A percentile compares a stretch with the other conserved stretches of the same genome.
Evolutionary conservation across 2,797 vertebrate genomes (phyloP).

Genomic region (Acanthurus lineatus): DNA sequence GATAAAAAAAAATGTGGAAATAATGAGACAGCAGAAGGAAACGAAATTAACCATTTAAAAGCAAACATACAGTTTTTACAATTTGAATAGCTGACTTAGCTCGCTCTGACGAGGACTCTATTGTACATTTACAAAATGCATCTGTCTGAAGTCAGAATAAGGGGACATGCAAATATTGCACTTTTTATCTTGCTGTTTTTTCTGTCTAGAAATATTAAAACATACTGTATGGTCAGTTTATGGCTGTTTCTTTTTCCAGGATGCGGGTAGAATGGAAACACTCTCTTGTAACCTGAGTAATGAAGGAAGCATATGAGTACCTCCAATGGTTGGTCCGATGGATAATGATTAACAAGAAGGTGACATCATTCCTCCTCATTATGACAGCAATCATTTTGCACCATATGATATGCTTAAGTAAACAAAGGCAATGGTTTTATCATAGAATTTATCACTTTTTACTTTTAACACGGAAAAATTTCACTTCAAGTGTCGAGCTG

Average conservation of each 20-base stretch:
- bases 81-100: slow-evolving; percentile 10
- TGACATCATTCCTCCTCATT: slow-evolving; percentile 63
- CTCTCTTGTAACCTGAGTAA: slow-evolving; percentile 9
- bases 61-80: neutral
- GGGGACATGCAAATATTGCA: slow-evolving; percentile 2
- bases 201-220: slow-evolving; percentile 32
- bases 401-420: slow-evolving; percentile 33
- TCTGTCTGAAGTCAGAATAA: slow-evolving; percentile 24
- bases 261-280: slow-evolving; percentile 28
- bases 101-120: slow-evolving; percentile 33
- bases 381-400: slow-evolving; percentile 49
- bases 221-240: slow-evolving; percentile 16
- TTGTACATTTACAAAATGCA: slow-evolving; percentile 13
- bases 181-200: slow-evolving; percentile 1
- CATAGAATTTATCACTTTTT: too few species aligned
- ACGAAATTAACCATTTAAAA: slow-evolving; percentile 4
- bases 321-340: slow-evolving; percentile 18
- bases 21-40: slow-evolving; percentile 6
- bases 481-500: neutral
- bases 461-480: neutral
- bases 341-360: slow-evolving; percentile 66
- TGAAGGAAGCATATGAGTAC: slow-evolving; percentile 40
- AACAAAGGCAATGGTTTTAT: slow-evolving; percentile 11
- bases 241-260: slow-evolving; percentile 49
- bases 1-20: slow-evolving; percentile 37